phyloP scores from a whole-genome alignment of 2,113 vertebrate genomes.

The Tor tambroides region DNA sequence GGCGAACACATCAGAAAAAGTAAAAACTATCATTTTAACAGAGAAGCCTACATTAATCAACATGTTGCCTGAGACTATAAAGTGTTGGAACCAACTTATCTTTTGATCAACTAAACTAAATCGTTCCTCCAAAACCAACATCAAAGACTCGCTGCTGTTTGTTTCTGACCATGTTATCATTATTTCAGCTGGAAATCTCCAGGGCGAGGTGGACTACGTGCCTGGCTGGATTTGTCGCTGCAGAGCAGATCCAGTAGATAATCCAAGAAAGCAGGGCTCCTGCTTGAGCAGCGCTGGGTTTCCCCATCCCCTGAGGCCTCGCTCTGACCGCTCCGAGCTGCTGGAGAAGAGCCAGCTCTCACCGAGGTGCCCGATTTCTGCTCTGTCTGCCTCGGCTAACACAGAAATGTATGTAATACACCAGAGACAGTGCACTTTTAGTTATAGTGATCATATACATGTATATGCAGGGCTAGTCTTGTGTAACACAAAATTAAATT shows the following conservation, averaged over 20 bases:
- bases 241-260: not conserved
- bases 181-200: not conserved
- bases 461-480: not conserved
- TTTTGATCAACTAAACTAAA: constrained; percentile 6
- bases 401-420: not conserved
- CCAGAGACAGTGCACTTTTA: not conserved
- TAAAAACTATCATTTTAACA: not conserved
- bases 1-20: not conserved
- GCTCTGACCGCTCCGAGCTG: not conserved
- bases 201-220: not conserved
- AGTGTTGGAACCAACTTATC: not conserved
- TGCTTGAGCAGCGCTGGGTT: not conserved
- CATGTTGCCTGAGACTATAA: not conserved
- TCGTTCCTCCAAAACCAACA: not conserved
- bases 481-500: not conserved
- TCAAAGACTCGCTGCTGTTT: not conserved
- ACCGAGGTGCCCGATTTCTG: not conserved
- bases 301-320: not conserved
- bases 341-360: constrained; percentile 18
- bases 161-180: not conserved
- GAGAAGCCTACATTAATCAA: not conserved
- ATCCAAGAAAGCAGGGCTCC: not conserved
- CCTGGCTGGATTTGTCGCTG: not conserved
- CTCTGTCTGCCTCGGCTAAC: not conserved
- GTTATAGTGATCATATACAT: not conserved